Conservation (phyloP, 2,888 invertebrate species). For the Scaptomyza flava region DNA sequence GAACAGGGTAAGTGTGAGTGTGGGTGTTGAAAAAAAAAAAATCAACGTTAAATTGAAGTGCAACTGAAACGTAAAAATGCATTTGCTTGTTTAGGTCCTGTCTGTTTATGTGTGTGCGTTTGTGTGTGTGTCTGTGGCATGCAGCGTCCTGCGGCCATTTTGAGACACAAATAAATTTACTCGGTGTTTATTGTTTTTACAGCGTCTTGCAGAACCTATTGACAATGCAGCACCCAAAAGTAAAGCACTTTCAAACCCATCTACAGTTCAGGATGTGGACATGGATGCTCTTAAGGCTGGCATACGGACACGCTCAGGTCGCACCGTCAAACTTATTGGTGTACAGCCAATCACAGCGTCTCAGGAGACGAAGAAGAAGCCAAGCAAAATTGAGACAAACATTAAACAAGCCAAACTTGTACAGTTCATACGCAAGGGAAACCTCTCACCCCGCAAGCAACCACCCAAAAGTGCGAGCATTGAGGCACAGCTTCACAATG, state of each 20-base stretch:
- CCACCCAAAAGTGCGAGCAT: constrained; percentile 29
- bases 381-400: constrained; percentile 72
- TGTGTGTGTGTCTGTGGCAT: constrained; percentile 20
- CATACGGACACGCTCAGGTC: constrained; percentile 78
- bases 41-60: constrained; percentile 24
- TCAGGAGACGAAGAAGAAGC: constrained; percentile 67
- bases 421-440: constrained; percentile 83
- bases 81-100: constrained; percentile 4
- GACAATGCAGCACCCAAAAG: constrained; percentile 38
- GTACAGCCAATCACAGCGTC: constrained; percentile 49
- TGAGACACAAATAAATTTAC: constrained; percentile 6
- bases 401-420: constrained; percentile 81
- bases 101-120: not conserved
- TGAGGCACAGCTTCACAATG: constrained; percentile 43
- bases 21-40: constrained; percentile 22
- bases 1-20: constrained; percentile 85
- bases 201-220: constrained; percentile 57
- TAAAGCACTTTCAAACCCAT: constrained; percentile 18
- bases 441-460: constrained; percentile 82
- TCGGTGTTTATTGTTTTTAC: constrained; percentile 11
- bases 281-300: constrained; percentile 67
- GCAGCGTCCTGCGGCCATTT: constrained; percentile 54
- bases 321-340: constrained; percentile 78
- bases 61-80: not conserved
- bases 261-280: constrained; percentile 65